Evolutionary conservation across 37 sponge, comb jelly and placozoan genomes (phyloP).

Genomic region (Crambe crambe): DNA sequence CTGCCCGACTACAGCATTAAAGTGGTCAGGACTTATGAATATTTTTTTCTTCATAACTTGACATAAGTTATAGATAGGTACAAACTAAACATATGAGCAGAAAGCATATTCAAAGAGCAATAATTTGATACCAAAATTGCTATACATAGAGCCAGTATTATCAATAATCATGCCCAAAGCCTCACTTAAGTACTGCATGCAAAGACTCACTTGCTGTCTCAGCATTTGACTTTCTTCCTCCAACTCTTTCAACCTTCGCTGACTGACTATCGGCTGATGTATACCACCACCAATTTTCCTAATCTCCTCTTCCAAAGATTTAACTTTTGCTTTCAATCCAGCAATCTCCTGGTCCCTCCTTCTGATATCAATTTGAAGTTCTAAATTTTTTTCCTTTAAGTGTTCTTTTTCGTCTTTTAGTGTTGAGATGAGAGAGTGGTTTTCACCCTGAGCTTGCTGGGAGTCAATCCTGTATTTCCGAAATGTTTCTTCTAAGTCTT

Average conservation of each 20-base stretch:
- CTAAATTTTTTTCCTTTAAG: not conserved
- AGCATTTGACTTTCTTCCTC: conserved; percentile 43
- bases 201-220: conserved; percentile 34
- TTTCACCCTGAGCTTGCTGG: conserved; percentile 38
- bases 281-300: not conserved
- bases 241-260: conserved; percentile 12
- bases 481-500: conserved; percentile 36
- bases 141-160: no score
- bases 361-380: not conserved
- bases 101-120: no score
- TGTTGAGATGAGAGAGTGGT: conserved; percentile 23
- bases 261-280: not conserved
- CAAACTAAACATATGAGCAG: no score
- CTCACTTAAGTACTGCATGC: no score
- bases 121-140: no score
- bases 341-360: not conserved
- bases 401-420: conserved; percentile 29
- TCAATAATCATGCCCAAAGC: no score
- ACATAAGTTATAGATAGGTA: no score
- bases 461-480: conserved; percentile 32
- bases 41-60: no score
- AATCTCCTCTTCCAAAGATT: not conserved
- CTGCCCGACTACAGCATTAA: no score
- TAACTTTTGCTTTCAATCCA: not conserved
- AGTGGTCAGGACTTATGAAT: no score